These are phyloP conservation scores for Rhombomys opimus DNA, from an alignment of 2,113 vertebrate species.

Conservation along the genomic window DNA sequence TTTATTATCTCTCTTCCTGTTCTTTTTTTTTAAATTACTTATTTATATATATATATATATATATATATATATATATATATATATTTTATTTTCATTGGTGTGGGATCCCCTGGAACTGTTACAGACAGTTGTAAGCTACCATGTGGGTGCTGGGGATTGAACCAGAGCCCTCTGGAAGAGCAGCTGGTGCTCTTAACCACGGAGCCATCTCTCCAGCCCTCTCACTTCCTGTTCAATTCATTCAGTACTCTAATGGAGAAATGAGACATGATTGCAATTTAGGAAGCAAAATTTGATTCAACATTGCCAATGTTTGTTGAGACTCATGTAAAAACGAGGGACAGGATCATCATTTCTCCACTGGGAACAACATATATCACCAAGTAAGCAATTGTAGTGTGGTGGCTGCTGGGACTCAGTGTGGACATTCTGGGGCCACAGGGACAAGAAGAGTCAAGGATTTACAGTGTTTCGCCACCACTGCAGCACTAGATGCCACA, in stretches of 20 bases:
- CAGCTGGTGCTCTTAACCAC: too few relatives aligned
- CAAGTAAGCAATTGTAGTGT: background rate
- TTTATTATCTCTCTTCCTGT: too few relatives aligned
- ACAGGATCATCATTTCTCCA: accelerated
- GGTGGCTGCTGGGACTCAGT: background rate
- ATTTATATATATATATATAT: too few relatives aligned
- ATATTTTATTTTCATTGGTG: too few relatives aligned
- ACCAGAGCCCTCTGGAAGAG: too few relatives aligned
- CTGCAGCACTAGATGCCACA: background rate
- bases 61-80: too few relatives aligned
- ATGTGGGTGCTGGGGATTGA: too few relatives aligned
- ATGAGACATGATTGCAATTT: background rate
- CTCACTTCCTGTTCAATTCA: background rate
- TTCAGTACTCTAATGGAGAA: background rate
- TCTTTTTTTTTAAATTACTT: background rate
- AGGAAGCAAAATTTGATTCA: background rate
- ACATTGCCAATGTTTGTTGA: background rate
- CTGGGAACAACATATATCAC: background rate
- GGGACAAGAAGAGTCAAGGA: background rate
- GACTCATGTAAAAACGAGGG: background rate
- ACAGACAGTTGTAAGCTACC: too few relatives aligned
- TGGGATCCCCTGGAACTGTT: too few relatives aligned
- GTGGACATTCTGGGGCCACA: background rate
- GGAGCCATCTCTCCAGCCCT: too few relatives aligned
- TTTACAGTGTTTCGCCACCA: background rate